Evolutionary conservation across 2,797 vertebrate species (phyloP).

Genomic region (Pipistrellus pipistrellus): DNA sequence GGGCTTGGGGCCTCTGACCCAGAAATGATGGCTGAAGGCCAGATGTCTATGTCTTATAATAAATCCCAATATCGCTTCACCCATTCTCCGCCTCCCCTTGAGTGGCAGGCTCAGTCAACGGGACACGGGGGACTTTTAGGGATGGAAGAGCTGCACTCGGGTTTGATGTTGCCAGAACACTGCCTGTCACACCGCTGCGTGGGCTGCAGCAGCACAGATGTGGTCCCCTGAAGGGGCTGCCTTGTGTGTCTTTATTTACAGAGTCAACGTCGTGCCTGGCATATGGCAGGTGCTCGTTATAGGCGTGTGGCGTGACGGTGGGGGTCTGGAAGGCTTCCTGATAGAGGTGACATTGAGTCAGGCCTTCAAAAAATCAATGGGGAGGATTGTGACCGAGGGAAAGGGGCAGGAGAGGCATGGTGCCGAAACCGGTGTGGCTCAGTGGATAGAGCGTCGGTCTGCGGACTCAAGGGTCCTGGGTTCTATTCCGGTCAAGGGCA

Average conservation of each 20-base stretch:
- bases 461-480: no score
- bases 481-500: no score
- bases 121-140: neutral
- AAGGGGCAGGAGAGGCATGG: neutral
- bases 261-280: neutral
- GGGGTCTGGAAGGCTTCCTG: neutral
- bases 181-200: accelerated
- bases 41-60: no score
- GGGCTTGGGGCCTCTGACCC: no score
- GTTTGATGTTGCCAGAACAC: neutral
- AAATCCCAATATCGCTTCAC: no score
- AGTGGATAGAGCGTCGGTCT: no score
- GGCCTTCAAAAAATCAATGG: neutral
- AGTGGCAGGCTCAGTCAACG: neutral
- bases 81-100: no score
- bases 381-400: neutral
- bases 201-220: neutral
- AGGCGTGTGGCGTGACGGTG: neutral
- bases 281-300: neutral
- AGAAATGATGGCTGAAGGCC: no score
- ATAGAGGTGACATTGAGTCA: neutral
- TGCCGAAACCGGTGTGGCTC: no score
- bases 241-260: neutral
- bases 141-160: neutral
- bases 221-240: neutral